Evolutionary conservation across 2,797 vertebrate species (phyloP).

Genomic region (Sebastes ruberrimus): DNA sequence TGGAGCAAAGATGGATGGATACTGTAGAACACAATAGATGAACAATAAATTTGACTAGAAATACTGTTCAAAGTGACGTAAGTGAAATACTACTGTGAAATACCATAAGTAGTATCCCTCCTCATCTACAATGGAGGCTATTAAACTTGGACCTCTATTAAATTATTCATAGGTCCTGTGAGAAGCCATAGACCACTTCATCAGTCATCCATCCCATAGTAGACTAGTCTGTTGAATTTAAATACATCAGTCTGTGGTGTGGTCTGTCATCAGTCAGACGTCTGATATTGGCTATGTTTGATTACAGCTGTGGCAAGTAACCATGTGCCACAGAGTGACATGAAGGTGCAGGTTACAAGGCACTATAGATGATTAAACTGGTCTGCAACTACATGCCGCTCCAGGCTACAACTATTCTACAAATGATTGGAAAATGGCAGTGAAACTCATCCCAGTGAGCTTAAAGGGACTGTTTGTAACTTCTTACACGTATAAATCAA

Average conservation of each 20-base stretch:
- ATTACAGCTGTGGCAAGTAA: slow-evolving; percentile 15
- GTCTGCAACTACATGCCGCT: neutral
- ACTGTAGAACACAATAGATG: neutral
- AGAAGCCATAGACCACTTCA: slow-evolving; percentile 74
- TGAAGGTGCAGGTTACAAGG: neutral
- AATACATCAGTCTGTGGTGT: slow-evolving; percentile 64
- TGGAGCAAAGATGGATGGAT: neutral
- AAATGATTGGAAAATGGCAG: neutral
- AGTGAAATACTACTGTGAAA: slow-evolving; percentile 15
- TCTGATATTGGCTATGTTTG: slow-evolving; percentile 34
- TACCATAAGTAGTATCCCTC: neutral
- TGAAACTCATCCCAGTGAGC: neutral
- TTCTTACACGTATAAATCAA: too few species aligned
- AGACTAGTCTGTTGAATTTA: slow-evolving; percentile 74
- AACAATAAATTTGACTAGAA: neutral
- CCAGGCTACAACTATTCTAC: neutral
- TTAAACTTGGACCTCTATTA: slow-evolving; percentile 64
- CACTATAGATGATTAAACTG: neutral
- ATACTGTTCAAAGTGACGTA: neutral
- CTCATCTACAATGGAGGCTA: slow-evolving; percentile 51
- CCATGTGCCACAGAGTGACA: neutral
- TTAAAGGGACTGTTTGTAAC: neutral
- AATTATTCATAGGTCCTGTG: slow-evolving; percentile 74
- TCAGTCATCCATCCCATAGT: slow-evolving; percentile 69
- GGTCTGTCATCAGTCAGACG: slow-evolving; percentile 60